These are phyloP conservation scores for Columba janthina DNA, from an alignment of 2,113 vertebrate species.

Conservation along the genomic window DNA sequence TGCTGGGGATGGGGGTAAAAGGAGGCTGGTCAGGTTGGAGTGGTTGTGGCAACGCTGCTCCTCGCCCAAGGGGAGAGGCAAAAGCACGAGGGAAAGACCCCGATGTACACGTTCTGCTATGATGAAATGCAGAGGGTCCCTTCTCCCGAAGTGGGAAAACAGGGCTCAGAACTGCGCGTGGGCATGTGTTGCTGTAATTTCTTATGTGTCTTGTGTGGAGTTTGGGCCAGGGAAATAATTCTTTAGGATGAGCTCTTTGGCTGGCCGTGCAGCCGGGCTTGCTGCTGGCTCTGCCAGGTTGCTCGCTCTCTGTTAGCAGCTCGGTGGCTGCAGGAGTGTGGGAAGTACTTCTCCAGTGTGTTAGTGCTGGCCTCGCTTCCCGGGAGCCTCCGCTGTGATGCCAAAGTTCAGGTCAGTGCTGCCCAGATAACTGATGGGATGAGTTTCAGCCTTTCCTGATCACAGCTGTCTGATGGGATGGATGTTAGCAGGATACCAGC, in stretches of 20 bases:
- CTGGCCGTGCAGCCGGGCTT: background rate
- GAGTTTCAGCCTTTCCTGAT: background rate
- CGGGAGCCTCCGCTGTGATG: rapidly evolving
- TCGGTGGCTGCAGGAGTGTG: rapidly evolving
- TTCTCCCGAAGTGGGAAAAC: rapidly evolving
- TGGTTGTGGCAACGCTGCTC: rapidly evolving
- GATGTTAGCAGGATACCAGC: background rate
- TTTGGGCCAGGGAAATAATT: background rate
- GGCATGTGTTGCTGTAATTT: rapidly evolving
- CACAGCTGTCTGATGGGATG: rapidly evolving
- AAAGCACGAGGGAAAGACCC: background rate
- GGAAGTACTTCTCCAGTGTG: rapidly evolving
- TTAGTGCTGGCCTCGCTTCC: background rate
- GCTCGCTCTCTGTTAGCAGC: background rate
- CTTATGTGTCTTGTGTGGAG: rapidly evolving
- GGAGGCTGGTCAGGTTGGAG: rapidly evolving
- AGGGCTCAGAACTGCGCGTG: rapidly evolving
- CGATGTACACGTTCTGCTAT: rapidly evolving
- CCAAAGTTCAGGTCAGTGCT: background rate
- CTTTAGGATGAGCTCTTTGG: background rate
- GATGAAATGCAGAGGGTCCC: rapidly evolving
- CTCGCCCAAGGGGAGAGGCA: background rate
- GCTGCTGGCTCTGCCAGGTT: background rate
- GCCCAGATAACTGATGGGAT: background rate
- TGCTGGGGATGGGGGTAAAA: rapidly evolving